These are phyloP conservation scores for Catalaphyllia jardinei DNA, from an alignment of 64 coral and sea anemone genomes.

Conservation along the genomic window DNA sequence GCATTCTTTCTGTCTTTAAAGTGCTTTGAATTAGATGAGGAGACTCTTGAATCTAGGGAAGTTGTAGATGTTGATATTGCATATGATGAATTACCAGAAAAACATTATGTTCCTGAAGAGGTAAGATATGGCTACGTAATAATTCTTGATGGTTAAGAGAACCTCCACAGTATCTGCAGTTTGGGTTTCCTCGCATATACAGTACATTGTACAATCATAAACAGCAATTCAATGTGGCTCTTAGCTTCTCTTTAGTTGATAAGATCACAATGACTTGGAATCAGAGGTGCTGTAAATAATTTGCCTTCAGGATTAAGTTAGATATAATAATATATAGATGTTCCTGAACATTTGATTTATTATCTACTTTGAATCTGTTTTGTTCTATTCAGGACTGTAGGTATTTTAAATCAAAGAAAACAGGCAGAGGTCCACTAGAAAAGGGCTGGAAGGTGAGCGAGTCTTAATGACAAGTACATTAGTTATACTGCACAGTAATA, in stretches of 20 bases:
- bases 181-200: too few relatives aligned
- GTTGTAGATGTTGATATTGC: conserved; percentile 93
- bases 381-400: conserved; percentile 81
- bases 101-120: conserved; percentile 95
- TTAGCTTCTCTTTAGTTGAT: too few relatives aligned
- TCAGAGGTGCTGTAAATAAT: too few relatives aligned
- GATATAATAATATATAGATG: too few relatives aligned
- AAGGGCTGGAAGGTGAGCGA: conserved; percentile 77
- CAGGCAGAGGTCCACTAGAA: conserved; percentile 84
- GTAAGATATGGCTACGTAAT: background rate
- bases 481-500: background rate
- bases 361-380: background rate
- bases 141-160: too few relatives aligned
- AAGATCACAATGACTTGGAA: too few relatives aligned
- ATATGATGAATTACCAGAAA: conserved; percentile 92
- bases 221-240: too few relatives aligned
- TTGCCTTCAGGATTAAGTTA: too few relatives aligned
- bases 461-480: too few relatives aligned
- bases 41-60: conserved; percentile 69
- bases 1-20: conserved; percentile 18
- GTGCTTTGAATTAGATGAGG: conserved; percentile 78
- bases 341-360: too few relatives aligned
- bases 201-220: too few relatives aligned
- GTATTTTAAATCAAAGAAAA: conserved; percentile 93
- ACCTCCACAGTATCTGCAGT: too few relatives aligned